phyloP scores from a whole-genome alignment of 1,140 invertebrate genomes.

The Melitaea cinxia region DNA sequence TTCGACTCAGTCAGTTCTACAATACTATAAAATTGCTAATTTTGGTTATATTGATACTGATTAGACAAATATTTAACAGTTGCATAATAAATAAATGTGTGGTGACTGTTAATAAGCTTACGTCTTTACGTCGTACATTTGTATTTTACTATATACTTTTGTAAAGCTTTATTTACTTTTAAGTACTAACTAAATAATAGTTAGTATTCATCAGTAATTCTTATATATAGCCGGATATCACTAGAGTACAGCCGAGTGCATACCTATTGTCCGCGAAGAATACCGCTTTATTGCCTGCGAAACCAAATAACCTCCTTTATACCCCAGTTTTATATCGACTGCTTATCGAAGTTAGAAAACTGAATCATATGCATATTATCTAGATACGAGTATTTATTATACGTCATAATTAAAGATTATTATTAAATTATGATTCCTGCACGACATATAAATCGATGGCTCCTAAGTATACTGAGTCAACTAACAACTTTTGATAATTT shows the following conservation, averaged over 20 bases:
- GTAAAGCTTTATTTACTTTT: not conserved
- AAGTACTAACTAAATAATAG: not conserved
- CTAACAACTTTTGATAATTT: no score
- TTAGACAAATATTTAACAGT: no score
- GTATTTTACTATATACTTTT: not conserved
- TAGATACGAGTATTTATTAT: no score
- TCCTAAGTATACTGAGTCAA: no score
- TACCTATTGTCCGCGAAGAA: constrained; percentile 65
- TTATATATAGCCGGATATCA: constrained; percentile 30
- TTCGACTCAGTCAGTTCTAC: no score
- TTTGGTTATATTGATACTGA: no score
- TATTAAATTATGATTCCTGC: no score
- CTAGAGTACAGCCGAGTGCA: constrained; percentile 24
- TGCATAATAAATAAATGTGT: no score
- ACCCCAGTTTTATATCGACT: constrained; percentile 65
- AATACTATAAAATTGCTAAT: no score
- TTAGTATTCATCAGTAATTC: constrained; percentile 21
- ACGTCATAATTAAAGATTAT: constrained; percentile 9
- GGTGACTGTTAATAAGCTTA: no score
- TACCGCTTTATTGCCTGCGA: constrained; percentile 67
- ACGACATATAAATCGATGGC: no score
- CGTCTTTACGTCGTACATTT: no score
- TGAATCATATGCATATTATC: constrained; percentile 19
- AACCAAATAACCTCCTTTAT: constrained; percentile 73
- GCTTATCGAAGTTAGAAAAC: constrained; percentile 48